Conservation (phyloP, 1,140 invertebrate genomes). For the Lutraria rhynchaena region DNA sequence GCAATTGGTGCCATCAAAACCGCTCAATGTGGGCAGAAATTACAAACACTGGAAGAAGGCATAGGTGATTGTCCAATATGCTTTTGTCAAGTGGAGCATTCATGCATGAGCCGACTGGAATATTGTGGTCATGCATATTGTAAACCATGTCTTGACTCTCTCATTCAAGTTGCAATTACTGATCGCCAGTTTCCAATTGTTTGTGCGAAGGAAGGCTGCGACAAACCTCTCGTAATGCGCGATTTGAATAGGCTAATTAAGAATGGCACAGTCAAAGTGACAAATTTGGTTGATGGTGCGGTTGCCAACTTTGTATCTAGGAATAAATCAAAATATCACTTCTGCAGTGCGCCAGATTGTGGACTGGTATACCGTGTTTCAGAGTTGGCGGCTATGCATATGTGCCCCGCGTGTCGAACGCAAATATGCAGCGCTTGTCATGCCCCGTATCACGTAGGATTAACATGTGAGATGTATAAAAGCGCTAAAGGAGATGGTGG, state of each 20-base stretch:
- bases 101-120: conserved; percentile 71
- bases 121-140: conserved; percentile 78
- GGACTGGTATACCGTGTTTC: conserved; percentile 69
- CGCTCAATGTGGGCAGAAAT: neutral
- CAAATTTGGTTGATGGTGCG: conserved; percentile 58
- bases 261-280: conserved; percentile 28
- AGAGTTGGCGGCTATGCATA: conserved; percentile 54
- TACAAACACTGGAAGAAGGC: neutral
- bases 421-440: conserved; percentile 71
- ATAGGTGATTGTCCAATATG: conserved; percentile 73
- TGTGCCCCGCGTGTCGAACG: conserved; percentile 66
- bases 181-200: conserved; percentile 65
- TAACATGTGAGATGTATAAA: conserved; percentile 70
- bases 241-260: conserved; percentile 63
- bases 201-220: conserved; percentile 71
- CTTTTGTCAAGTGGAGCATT: conserved; percentile 66
- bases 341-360: conserved; percentile 75
- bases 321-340: conserved; percentile 64
- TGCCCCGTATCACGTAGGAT: conserved; percentile 67
- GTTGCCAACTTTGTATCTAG: conserved; percentile 56
- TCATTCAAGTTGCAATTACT: conserved; percentile 56
- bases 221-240: conserved; percentile 58
- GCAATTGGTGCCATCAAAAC: conserved; percentile 47
- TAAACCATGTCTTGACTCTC: conserved; percentile 65
- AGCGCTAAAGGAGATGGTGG: conserved; percentile 40